Evolutionary conservation across 2,888 invertebrate genomes (phyloP).

Genomic region (Iselma pallidipennis): DNA sequence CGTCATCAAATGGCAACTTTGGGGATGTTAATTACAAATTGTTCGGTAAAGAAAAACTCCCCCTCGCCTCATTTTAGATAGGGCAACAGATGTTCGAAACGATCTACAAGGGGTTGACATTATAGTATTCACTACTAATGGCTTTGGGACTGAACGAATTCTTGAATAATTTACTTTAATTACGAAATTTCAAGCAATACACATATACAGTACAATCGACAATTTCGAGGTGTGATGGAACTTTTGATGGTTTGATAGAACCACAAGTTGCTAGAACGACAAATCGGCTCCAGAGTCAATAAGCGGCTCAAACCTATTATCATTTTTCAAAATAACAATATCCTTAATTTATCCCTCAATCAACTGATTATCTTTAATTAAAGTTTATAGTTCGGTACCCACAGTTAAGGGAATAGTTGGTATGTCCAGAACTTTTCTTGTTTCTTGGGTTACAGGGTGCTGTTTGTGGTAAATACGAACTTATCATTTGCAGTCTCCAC

Average conservation of each 20-base stretch:
- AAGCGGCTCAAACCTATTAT: too few species aligned
- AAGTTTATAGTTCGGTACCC: too few species aligned
- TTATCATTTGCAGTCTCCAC: too few species aligned
- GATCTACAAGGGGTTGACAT: slow-evolving; percentile 15
- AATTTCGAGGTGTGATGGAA: too few species aligned
- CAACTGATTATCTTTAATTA: too few species aligned
- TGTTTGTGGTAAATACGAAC: not conserved
- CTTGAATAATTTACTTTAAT: slow-evolving; percentile 21
- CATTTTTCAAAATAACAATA: too few species aligned
- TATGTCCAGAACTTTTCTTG: too few species aligned
- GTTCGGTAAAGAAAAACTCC: not conserved
- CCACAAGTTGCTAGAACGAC: too few species aligned
- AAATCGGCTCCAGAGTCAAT: too few species aligned
- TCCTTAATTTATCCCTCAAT: too few species aligned
- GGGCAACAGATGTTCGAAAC: slow-evolving; percentile 10
- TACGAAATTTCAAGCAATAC: slow-evolving; percentile 20
- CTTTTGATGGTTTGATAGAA: too few species aligned
- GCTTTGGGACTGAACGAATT: slow-evolving; percentile 5
- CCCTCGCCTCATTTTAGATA: not conserved
- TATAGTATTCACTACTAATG: slow-evolving; percentile 16
- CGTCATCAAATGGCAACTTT: not conserved
- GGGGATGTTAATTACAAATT: not conserved
- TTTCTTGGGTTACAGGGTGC: not conserved
- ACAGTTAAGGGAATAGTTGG: not conserved
- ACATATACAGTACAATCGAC: too few species aligned